phyloP scores from a whole-genome alignment of 1,140 invertebrate genomes.

The Drosophila eugracilis region DNA sequence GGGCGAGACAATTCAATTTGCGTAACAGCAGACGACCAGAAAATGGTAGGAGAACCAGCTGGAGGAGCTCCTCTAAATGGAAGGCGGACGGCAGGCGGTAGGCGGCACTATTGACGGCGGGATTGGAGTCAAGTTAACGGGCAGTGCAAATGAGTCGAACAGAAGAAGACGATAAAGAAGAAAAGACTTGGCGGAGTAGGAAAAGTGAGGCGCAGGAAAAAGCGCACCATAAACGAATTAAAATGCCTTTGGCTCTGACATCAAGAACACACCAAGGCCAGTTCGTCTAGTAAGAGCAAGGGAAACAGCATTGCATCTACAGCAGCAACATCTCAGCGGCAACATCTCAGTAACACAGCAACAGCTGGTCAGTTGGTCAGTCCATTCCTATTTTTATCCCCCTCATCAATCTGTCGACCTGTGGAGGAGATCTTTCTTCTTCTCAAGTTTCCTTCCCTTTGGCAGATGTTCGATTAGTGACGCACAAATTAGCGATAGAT shows the following conservation, averaged over 20 bases:
- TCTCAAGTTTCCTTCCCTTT: background rate
- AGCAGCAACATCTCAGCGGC: conserved; percentile 5
- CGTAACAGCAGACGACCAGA: conserved; percentile 44
- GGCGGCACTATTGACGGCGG: background rate
- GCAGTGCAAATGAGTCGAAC: conserved; percentile 56
- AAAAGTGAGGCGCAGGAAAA: background rate
- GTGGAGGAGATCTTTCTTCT: background rate
- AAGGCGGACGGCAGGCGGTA: background rate
- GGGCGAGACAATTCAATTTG: conserved; percentile 71
- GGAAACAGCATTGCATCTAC: background rate
- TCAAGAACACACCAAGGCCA: conserved; percentile 34
- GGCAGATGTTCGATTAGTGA: conserved; percentile 39
- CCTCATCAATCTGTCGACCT: background rate
- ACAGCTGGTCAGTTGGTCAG: conserved; percentile 6
- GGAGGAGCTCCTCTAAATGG: background rate
- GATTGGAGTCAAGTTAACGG: conserved; percentile 39
- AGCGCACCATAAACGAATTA: conserved; percentile 69
- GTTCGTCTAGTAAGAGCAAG: conserved; percentile 1
- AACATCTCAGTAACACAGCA: conserved; percentile 20
- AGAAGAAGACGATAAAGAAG: background rate
- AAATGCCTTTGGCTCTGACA: conserved; percentile 69
- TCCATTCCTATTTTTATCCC: conserved; percentile 21
- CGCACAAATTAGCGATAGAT: conserved; percentile 4
- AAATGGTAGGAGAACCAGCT: background rate
- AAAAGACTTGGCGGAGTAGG: background rate